Evolutionary conservation across 2,113 vertebrate species (phyloP), one percentile per base, ranked within the genome.

Genomic region (Syrrhaptes paradoxus): DNA sequence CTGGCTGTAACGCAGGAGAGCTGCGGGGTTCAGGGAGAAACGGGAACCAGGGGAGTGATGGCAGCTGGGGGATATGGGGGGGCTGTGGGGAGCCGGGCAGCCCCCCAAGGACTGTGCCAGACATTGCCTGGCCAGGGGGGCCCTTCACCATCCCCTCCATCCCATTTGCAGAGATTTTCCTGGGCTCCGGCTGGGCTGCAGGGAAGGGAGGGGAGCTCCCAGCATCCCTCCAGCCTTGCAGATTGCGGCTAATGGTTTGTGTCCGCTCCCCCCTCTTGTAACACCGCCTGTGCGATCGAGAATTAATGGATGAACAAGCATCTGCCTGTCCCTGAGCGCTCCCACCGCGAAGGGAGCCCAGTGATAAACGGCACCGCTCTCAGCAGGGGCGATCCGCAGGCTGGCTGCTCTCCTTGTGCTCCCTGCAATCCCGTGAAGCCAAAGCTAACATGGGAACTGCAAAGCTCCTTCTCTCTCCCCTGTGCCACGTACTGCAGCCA

Each of bases 11-110:
- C 2, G 5, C 36, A 51, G 61, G 43, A 24, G 7, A 51, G 32
- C 26, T 0, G 0, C 10, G 25, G 6, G 8, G 13, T 31, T 20
- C 0, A 1, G 13, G 36, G 46, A 45, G 28, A 28, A 22, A 28
- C 45, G 38, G n/a, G 24, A 19, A 13, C 8, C 1, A 0, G 34
- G 52, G 36, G 45, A 38, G n/a, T 3, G 1, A 10, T 11, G n/a
- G 77, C 51, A 34, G 67, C 29, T 0, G 1, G 31, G 46, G 24
- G 74, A 21, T 41, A 38, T 3, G 4, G 15, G 7, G 29, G 21
- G 17, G 36, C 11, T 2, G 7, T 41, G 41, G 41, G 41, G 41
- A 41, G 26, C 31, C 22, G 11, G 36, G 52, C 51, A 85, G 71
- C 16, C n/a, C 72, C 3, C 38, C 38, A 41, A 13, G 38, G 58